Evolutionary conservation across 2,888 invertebrate genomes (phyloP).

Genomic region (Epirrhoe tristata): DNA sequence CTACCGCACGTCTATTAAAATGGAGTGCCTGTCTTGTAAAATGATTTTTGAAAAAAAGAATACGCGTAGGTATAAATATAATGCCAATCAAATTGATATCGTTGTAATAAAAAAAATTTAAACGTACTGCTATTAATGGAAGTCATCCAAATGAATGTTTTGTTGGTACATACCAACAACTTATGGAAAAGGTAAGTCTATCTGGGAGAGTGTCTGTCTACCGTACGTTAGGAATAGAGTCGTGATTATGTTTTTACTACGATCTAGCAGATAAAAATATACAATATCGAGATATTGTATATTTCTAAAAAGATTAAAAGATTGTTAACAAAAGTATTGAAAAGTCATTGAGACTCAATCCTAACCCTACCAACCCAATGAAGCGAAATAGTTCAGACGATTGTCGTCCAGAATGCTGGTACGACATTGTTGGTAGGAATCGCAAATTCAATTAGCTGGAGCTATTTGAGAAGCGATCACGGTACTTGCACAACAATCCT

Average conservation of each 20-base stretch:
- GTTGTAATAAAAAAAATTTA: background rate
- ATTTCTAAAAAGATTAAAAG: no score
- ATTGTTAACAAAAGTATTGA: background rate
- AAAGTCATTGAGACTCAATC: constrained; percentile 4
- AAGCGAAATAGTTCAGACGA: constrained; percentile 7
- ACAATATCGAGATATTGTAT: no score
- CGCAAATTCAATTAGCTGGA: constrained; percentile 10
- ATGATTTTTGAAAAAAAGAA: no score
- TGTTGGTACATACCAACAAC: background rate
- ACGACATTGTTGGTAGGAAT: constrained; percentile 19
- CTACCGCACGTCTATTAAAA: no score
- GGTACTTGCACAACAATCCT: background rate
- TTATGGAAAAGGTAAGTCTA: background rate
- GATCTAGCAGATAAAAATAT: no score
- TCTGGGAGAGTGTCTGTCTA: no score
- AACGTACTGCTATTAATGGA: background rate
- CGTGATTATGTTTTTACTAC: no score
- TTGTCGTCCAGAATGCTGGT: constrained; percentile 2
- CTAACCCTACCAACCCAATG: no score
- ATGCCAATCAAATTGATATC: no score
- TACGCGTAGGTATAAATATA: no score
- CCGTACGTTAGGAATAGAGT: no score
- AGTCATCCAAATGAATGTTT: background rate
- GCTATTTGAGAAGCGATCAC: constrained; percentile 11
- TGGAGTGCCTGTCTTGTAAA: no score